These are phyloP conservation scores for Palythoa grandiflora DNA, from an alignment of 92 coral and sea anemone genomes.

Conservation along the genomic window DNA sequence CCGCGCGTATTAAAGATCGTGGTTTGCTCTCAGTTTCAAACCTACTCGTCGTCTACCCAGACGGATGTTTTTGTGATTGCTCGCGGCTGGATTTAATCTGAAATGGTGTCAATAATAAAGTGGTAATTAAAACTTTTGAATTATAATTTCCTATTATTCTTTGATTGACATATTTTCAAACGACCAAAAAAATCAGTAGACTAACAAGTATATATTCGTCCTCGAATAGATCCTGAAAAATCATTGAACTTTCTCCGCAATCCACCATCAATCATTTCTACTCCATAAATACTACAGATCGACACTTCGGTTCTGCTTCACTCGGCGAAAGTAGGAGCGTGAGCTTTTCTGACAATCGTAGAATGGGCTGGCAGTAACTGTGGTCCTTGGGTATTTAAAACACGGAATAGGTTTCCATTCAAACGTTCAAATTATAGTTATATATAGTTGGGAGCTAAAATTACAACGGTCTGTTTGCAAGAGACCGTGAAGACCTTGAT, in stretches of 20 bases:
- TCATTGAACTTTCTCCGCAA: background rate
- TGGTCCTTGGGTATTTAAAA: background rate
- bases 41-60: conserved; percentile 45
- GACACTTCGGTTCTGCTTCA: background rate
- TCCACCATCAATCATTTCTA: conserved; percentile 5
- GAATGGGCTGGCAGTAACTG: background rate
- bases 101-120: conserved; percentile 47
- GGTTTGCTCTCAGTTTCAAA: conserved; percentile 20
- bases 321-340: background rate
- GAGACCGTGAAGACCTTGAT: conserved; percentile 1
- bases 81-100: conserved; percentile 51
- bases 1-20: conserved; percentile 27
- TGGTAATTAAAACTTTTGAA: conserved; percentile 38
- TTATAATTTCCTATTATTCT: conserved; percentile 29
- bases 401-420: background rate
- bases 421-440: background rate
- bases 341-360: background rate
- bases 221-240: background rate
- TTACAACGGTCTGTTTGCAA: conserved; percentile 20
- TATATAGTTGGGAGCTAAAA: conserved; percentile 12
- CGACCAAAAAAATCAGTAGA: background rate
- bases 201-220: background rate
- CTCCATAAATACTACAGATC: background rate
- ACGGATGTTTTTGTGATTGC: conserved; percentile 42
- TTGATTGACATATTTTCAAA: conserved; percentile 37